phyloP scores from a whole-genome alignment of 2,888 invertebrate genomes.

The Drosophila buzzatii region DNA sequence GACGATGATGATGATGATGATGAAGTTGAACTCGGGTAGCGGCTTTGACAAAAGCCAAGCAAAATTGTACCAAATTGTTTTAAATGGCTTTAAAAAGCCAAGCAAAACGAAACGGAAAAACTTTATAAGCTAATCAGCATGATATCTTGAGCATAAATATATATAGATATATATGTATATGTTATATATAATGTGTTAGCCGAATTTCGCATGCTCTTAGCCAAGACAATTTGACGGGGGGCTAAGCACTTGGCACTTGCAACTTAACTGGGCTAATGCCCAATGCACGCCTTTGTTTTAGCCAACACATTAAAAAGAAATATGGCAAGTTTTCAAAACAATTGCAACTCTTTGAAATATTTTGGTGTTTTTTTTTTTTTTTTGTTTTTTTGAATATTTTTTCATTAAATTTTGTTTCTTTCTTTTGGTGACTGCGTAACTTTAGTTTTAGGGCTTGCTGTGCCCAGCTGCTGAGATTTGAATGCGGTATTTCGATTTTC shows the following conservation, averaged over 20 bases:
- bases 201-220: conserved; percentile 35
- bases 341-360: conserved; percentile 28
- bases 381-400: conserved; percentile 2
- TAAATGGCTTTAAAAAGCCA: conserved; percentile 29
- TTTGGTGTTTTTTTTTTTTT: not conserved
- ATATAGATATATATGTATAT: not conserved
- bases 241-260: conserved; percentile 9
- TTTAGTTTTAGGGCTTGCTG: conserved; percentile 20
- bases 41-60: conserved; percentile 36
- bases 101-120: conserved; percentile 26
- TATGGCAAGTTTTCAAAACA: conserved; percentile 16
- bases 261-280: conserved; percentile 40
- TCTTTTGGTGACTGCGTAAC: conserved; percentile 43
- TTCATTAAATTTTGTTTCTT: conserved; percentile 2
- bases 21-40: conserved; percentile 30
- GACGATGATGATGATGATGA: conserved; percentile 10
- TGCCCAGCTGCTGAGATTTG: conserved; percentile 34
- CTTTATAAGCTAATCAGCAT: conserved; percentile 15
- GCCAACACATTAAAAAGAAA: conserved; percentile 13
- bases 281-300: conserved; percentile 13
- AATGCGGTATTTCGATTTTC: conserved; percentile 48
- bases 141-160: conserved; percentile 18
- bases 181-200: not conserved
- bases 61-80: conserved; percentile 37
- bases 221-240: not conserved